phyloP scores from a whole-genome alignment of 2,113 vertebrate genomes.

The Scolopax mira region DNA sequence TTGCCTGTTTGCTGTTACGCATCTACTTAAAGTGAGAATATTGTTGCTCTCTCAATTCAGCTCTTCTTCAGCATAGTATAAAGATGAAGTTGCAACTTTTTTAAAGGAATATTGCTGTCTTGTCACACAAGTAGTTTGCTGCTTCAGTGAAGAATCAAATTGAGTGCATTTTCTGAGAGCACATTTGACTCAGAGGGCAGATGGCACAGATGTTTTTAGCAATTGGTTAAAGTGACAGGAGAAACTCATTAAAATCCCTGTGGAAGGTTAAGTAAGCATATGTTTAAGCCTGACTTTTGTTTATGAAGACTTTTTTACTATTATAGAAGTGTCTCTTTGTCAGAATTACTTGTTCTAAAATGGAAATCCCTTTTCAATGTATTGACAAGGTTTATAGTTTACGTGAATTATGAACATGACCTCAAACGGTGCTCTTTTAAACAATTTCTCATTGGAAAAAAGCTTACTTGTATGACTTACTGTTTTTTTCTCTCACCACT shows the following conservation, averaged over 20 bases:
- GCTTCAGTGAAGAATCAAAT: neutral
- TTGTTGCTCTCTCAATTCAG: neutral
- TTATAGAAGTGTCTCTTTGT: neutral
- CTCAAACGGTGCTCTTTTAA: neutral
- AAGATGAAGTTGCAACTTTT: neutral
- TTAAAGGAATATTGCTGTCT: neutral
- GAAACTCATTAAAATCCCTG: neutral
- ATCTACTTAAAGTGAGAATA: neutral
- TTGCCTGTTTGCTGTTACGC: neutral
- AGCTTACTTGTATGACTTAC: neutral
- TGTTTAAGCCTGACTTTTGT: neutral
- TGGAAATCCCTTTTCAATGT: neutral
- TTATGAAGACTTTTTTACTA: neutral
- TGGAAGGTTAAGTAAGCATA: neutral
- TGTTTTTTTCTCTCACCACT: neutral
- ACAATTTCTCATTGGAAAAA: neutral
- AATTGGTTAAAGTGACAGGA: slow-evolving; percentile 9
- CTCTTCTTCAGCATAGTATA: neutral
- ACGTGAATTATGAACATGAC: neutral
- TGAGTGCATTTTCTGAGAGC: neutral
- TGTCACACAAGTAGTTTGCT: neutral
- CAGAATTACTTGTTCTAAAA: neutral
- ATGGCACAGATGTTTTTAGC: slow-evolving; percentile 14
- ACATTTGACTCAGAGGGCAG: neutral
- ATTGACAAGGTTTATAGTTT: neutral